Conservation (phyloP, 2,888 invertebrate species). For the Dorcus parallelipipedus region DNA sequence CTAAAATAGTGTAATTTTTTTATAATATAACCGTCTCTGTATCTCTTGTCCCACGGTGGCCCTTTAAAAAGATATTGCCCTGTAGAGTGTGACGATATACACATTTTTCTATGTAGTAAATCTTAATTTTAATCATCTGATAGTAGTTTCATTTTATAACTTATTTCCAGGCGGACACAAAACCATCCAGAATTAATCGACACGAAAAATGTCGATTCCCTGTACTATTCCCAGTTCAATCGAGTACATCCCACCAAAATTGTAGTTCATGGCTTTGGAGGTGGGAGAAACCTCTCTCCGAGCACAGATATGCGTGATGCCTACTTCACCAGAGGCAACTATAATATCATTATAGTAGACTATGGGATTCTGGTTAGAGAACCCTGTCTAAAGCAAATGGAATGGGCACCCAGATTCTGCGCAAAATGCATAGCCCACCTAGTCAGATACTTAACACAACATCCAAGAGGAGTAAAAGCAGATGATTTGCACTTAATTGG, state of each 20-base stretch:
- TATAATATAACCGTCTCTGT: too few species aligned
- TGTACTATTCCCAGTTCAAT: slow-evolving; percentile 75
- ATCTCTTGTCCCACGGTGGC: too few species aligned
- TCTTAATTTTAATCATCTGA: slow-evolving; percentile 3
- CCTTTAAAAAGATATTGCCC: too few species aligned
- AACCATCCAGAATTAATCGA: slow-evolving; percentile 69
- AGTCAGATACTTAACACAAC: slow-evolving; percentile 72
- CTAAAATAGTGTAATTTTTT: too few species aligned
- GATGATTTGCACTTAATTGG: slow-evolving; percentile 78
- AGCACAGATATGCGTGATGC: slow-evolving; percentile 83
- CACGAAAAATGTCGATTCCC: slow-evolving; percentile 65
- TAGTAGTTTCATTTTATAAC: neutral
- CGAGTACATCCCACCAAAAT: slow-evolving; percentile 77
- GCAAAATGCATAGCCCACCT: slow-evolving; percentile 76
- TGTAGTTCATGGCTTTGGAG: slow-evolving; percentile 88
- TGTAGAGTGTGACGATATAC: too few species aligned
- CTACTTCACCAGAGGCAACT: slow-evolving; percentile 75
- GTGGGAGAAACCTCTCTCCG: slow-evolving; percentile 75
- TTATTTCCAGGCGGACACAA: slow-evolving; percentile 63
- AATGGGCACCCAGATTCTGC: slow-evolving; percentile 50
- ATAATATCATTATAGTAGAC: slow-evolving; percentile 85
- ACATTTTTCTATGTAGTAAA: neutral
- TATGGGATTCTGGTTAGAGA: slow-evolving; percentile 76
- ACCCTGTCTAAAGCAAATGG: slow-evolving; percentile 69
- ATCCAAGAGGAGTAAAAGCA: slow-evolving; percentile 72